phyloP scores from a whole-genome alignment of 2,797 vertebrate species.

The Threskiornis aethiopicus region DNA sequence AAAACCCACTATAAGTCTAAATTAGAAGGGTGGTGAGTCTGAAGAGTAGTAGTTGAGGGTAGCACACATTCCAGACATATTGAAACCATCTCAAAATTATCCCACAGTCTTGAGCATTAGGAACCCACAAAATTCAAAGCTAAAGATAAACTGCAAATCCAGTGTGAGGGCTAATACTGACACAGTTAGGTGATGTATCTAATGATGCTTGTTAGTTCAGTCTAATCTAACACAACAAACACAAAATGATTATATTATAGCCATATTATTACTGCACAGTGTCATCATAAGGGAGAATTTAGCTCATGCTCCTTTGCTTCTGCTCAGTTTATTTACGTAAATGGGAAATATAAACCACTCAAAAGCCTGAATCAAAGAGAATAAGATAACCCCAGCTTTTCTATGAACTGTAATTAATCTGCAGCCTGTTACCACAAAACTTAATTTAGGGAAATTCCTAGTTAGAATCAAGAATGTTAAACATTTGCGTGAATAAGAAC shows the following conservation, averaged over 20 bases:
- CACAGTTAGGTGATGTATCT: not conserved
- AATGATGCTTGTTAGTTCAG: not conserved
- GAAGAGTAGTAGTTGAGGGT: not conserved
- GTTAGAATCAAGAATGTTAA: slow-evolving; percentile 50
- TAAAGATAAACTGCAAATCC: not conserved
- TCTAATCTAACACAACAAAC: not conserved
- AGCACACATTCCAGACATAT: not conserved
- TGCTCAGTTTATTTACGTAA: not conserved
- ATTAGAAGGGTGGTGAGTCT: not conserved
- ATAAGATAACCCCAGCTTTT: not conserved
- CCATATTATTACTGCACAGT: not conserved
- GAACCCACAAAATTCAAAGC: not conserved
- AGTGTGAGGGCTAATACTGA: not conserved
- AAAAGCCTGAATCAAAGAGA: not conserved
- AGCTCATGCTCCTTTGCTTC: not conserved
- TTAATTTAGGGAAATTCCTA: slow-evolving; percentile 45
- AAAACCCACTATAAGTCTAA: not conserved
- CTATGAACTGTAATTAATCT: slow-evolving; percentile 39
- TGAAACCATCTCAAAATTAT: not conserved
- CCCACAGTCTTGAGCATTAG: not conserved
- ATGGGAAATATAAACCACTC: not conserved
- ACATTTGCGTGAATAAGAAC: slow-evolving; percentile 50
- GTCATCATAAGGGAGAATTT: not conserved
- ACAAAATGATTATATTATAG: not conserved
- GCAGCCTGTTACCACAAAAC: slow-evolving; percentile 22